phyloP scores from a whole-genome alignment of 2,797 vertebrate genomes.

The Mormyrops boulengeri region DNA sequence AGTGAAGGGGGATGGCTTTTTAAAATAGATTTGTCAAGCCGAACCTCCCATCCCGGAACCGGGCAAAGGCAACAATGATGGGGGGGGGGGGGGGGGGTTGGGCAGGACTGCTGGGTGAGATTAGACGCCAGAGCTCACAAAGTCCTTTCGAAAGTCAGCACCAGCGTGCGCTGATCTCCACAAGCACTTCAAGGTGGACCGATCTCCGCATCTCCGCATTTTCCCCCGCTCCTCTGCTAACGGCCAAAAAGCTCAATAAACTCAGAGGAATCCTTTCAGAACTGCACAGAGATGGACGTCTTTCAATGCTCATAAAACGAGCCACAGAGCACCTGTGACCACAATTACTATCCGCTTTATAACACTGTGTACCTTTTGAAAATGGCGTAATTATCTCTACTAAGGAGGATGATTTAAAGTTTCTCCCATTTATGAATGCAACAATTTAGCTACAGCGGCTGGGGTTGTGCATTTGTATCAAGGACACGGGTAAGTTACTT shows the following conservation, averaged over 20 bases:
- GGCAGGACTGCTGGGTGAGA: constrained; percentile 80
- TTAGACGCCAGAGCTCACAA: constrained; percentile 72
- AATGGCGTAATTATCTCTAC: background rate
- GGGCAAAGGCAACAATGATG: constrained; percentile 68
- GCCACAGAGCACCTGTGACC: background rate
- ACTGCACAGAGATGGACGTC: background rate
- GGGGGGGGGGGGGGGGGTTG: too few species aligned
- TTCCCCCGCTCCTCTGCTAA: background rate
- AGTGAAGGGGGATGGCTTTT: constrained; percentile 62
- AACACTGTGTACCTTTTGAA: background rate
- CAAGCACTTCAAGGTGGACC: constrained; percentile 48
- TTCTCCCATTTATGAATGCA: background rate
- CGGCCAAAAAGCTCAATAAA: background rate
- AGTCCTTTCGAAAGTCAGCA: constrained; percentile 48
- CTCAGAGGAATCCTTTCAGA: background rate
- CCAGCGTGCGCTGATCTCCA: constrained; percentile 42
- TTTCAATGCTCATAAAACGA: background rate
- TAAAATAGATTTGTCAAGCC: constrained; percentile 98
- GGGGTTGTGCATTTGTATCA: background rate
- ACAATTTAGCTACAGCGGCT: background rate
- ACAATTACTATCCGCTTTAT: background rate
- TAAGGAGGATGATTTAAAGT: background rate
- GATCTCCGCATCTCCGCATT: background rate
- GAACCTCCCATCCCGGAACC: constrained; percentile 76
- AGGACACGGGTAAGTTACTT: background rate